Conservation (phyloP, 2,888 invertebrate genomes). For the Athetis lepigone region DNA sequence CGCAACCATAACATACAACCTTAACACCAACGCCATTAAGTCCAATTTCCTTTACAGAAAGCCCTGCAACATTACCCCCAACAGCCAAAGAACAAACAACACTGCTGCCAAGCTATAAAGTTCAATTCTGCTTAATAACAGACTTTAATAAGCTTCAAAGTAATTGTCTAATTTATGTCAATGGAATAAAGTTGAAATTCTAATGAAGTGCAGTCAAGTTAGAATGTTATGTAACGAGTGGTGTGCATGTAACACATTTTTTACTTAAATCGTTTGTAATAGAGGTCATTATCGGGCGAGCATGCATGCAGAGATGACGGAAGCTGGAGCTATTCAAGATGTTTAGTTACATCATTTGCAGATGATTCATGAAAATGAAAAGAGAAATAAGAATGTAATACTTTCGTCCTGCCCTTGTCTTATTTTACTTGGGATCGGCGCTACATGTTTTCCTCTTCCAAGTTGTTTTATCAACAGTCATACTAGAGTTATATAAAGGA, state of each 20-base stretch:
- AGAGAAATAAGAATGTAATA: constrained; percentile 29
- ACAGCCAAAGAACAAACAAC: constrained; percentile 16
- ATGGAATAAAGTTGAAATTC: constrained; percentile 45
- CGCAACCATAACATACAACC: constrained; percentile 39
- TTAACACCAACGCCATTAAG: constrained; percentile 39
- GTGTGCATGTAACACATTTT: constrained; percentile 64
- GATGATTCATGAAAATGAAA: constrained; percentile 27
- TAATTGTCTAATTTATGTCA: constrained; percentile 34
- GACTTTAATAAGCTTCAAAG: not conserved
- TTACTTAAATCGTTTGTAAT: constrained; percentile 64
- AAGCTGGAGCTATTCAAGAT: constrained; percentile 46
- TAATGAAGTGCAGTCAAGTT: constrained; percentile 42
- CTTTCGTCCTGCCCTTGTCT: not conserved
- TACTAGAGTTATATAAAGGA: too few relatives aligned
- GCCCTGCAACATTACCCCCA: constrained; percentile 1
- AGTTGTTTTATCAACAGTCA: too few relatives aligned
- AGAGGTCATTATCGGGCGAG: constrained; percentile 67
- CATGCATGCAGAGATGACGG: constrained; percentile 53
- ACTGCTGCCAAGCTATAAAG: not conserved
- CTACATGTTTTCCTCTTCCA: too few relatives aligned
- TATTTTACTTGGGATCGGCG: too few relatives aligned
- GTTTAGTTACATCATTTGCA: constrained; percentile 32
- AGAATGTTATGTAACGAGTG: constrained; percentile 55
- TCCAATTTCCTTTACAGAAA: constrained; percentile 36
- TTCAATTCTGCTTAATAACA: constrained; percentile 19